Percentiles rank a stretch among this genome's conserved stretches.
Evolutionary conservation across 2,888 invertebrate species (phyloP).

Genomic region (Lypha dubia): DNA sequence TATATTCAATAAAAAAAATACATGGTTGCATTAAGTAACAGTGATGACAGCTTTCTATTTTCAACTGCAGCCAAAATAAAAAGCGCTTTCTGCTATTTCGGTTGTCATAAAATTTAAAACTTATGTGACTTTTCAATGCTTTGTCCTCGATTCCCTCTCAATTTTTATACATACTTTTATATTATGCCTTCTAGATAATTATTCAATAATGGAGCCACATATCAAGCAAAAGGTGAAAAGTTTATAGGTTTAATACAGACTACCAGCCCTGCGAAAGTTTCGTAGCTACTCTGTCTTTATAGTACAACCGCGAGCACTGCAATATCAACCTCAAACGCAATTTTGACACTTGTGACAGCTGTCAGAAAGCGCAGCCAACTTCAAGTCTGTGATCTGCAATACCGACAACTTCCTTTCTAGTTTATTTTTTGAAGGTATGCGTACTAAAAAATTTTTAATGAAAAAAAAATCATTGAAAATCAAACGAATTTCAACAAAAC

Average conservation of each 20-base stretch:
- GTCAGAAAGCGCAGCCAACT: conserved; percentile 76
- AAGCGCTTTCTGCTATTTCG: neutral
- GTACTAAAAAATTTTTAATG: conserved; percentile 76
- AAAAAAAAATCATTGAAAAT: conserved; percentile 79
- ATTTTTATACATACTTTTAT: too few species aligned
- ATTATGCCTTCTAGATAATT: too few species aligned
- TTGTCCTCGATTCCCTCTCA: too few species aligned
- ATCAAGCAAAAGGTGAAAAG: too few species aligned
- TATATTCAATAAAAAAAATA: conserved; percentile 66
- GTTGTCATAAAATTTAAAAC: too few species aligned
- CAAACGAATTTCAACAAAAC: conserved; percentile 69
- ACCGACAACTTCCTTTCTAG: conserved; percentile 81
- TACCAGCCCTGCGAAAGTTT: too few species aligned
- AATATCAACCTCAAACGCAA: neutral
- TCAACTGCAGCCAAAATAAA: neutral
- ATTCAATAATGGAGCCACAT: too few species aligned
- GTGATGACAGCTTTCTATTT: conserved; percentile 8
- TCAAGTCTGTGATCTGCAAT: conserved; percentile 76
- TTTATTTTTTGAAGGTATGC: conserved; percentile 82
- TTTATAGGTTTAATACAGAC: too few species aligned
- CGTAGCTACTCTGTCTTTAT: neutral
- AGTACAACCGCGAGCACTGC: conserved; percentile 26
- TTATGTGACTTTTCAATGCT: too few species aligned
- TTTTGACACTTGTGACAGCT: conserved; percentile 64
- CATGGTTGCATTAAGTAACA: conserved; percentile 51